Percentiles rank a stretch among this genome's conserved stretches.
Evolutionary conservation across 2,113 vertebrate genomes (phyloP).

Genomic region (Microtus richardsoni): DNA sequence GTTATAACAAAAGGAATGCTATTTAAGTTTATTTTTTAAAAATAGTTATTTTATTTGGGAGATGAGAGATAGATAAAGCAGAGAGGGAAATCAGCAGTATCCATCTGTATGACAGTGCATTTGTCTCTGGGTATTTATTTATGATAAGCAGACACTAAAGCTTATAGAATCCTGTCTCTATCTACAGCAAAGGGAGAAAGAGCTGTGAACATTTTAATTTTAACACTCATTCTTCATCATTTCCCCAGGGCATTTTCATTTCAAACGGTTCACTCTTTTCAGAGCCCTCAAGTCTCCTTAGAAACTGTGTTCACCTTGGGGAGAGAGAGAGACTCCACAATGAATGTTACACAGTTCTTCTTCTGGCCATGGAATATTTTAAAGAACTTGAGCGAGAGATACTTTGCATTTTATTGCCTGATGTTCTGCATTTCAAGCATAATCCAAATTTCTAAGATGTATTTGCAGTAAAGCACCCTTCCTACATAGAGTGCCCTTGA

Average conservation of each 20-base stretch:
- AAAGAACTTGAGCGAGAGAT: background rate
- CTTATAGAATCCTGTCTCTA: conserved; percentile 3
- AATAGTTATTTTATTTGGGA: conserved; percentile 9
- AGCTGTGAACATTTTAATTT: conserved; percentile 40
- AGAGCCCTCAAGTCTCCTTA: conserved; percentile 28
- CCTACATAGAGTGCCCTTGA: conserved; percentile 48
- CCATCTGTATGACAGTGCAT: background rate
- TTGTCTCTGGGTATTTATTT: conserved; percentile 21
- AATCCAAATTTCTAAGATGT: conserved; percentile 52
- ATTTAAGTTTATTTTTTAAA: background rate
- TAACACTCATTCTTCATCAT: conserved; percentile 48
- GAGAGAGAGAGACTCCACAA: conserved; percentile 16
- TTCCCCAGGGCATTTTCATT: conserved; percentile 52
- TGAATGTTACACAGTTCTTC: conserved; percentile 39
- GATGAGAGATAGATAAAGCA: background rate
- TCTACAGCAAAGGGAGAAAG: background rate
- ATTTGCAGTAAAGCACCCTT: conserved; percentile 5
- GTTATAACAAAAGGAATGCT: conserved; percentile 15
- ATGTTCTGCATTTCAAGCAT: conserved; percentile 52
- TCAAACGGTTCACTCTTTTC: conserved; percentile 60
- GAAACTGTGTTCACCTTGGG: conserved; percentile 42
- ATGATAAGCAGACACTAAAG: background rate
- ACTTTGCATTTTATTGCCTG: conserved; percentile 59
- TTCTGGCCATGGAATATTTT: conserved; percentile 48
- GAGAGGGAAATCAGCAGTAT: background rate